These are phyloP conservation scores for Nycteola revayana DNA, from an alignment of 2,888 invertebrate species.

Conservation along the genomic window DNA sequence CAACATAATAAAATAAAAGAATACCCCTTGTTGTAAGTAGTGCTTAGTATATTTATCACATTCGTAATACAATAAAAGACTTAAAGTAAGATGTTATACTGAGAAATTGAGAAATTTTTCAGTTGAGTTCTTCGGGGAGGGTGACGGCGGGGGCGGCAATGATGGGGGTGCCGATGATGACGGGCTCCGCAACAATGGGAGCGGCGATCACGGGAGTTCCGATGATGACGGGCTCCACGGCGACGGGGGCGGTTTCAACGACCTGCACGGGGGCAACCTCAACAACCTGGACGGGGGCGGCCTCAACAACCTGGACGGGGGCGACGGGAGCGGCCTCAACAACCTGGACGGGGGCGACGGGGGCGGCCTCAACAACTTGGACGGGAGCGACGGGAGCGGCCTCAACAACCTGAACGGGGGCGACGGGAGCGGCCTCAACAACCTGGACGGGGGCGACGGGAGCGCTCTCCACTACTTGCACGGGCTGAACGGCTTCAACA, in stretches of 20 bases:
- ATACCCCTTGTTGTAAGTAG: no score
- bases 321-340: constrained; percentile 34
- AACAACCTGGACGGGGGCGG: constrained; percentile 27
- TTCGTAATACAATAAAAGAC: neutral
- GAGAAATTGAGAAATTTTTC: constrained; percentile 9
- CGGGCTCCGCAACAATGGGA: constrained; percentile 30
- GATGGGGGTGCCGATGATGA: constrained; percentile 25
- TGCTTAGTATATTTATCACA: no score
- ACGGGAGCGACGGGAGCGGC: constrained; percentile 13
- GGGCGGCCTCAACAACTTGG: constrained; percentile 1
- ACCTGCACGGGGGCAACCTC: no score
- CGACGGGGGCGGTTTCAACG: constrained; percentile 27
- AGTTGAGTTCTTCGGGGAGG: constrained; percentile 34
- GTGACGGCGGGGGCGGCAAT: constrained; percentile 27
- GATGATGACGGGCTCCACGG: constrained; percentile 26
- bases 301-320: constrained; percentile 27
- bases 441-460: constrained; percentile 4
- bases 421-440: constrained; percentile 17
- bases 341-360: no score
- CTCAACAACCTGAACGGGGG: constrained; percentile 11
- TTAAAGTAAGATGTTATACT: no score
- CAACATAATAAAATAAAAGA: no score
- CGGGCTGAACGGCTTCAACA: constrained; percentile 9
- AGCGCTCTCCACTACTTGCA: constrained; percentile 2
- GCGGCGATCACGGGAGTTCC: constrained; percentile 17